Evolutionary conservation across 2,113 vertebrate genomes (phyloP).

Genomic region (Epinephelus cyanopodus): DNA sequence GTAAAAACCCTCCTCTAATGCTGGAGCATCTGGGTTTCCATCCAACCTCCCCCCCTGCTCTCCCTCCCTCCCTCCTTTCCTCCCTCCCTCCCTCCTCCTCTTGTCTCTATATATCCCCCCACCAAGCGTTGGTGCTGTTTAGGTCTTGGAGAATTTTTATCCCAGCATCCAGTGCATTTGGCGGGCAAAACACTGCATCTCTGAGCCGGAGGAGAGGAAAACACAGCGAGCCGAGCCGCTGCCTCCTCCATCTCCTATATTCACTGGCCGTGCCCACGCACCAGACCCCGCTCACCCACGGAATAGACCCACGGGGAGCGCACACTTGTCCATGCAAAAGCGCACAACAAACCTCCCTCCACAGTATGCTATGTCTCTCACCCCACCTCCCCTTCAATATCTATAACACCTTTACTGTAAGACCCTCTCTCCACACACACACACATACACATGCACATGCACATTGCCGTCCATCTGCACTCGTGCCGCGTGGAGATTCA

Average conservation of each 20-base stretch:
- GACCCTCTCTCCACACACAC: slow-evolving; percentile 11
- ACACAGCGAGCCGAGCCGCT: slow-evolving; percentile 85
- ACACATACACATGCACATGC: neutral
- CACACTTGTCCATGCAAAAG: slow-evolving; percentile 67
- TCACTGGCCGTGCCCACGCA: slow-evolving; percentile 89
- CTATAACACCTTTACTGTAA: slow-evolving; percentile 49
- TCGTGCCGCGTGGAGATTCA: slow-evolving; percentile 61
- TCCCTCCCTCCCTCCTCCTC: slow-evolving; percentile 14
- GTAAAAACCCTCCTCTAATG: slow-evolving; percentile 63
- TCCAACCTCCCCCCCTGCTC: neutral
- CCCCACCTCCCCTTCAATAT: slow-evolving; percentile 27
- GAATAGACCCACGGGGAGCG: slow-evolving; percentile 88
- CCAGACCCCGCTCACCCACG: slow-evolving; percentile 89
- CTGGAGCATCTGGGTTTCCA: slow-evolving; percentile 66
- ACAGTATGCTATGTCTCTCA: slow-evolving; percentile 45
- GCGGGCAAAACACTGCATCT: slow-evolving; percentile 85
- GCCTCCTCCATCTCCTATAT: slow-evolving; percentile 73
- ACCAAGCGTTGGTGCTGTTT: slow-evolving; percentile 57
- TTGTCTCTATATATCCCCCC: slow-evolving; percentile 35
- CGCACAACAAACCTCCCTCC: slow-evolving; percentile 64
- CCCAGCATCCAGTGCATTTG: slow-evolving; percentile 86
- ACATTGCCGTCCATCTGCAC: slow-evolving; percentile 46
- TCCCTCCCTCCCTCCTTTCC: neutral
- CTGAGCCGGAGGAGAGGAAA: slow-evolving; percentile 85
- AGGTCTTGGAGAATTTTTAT: slow-evolving; percentile 81